Conservation (phyloP, 2,888 invertebrate species). For the Meteorus colon region DNA sequence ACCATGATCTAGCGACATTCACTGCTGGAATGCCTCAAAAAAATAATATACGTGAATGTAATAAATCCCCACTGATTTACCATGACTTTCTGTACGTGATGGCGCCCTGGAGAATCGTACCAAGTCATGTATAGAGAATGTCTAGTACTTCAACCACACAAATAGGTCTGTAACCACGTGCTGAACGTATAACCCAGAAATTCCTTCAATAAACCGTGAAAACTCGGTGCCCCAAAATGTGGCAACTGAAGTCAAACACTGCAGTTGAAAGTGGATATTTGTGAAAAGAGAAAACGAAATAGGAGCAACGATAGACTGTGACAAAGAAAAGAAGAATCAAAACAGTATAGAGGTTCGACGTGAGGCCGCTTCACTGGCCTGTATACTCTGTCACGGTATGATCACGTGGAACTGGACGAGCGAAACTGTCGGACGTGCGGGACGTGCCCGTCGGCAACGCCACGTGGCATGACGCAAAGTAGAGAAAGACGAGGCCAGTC, state of each 20-base stretch:
- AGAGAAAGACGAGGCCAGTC: constrained; percentile 50
- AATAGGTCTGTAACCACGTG: constrained; percentile 23
- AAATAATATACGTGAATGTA: not conserved
- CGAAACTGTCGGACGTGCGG: constrained; percentile 40
- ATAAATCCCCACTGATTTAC: not conserved
- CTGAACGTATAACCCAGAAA: constrained; percentile 56
- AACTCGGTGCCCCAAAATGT: constrained; percentile 47
- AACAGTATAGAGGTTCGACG: constrained; percentile 22
- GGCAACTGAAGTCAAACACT: constrained; percentile 46
- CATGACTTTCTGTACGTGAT: constrained; percentile 11
- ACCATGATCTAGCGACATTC: not conserved
- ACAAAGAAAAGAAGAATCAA: not conserved
- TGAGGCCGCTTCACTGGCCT: constrained; percentile 15
- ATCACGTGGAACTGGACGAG: constrained; percentile 43
- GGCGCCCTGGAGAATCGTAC: not conserved
- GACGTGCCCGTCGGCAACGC: constrained; percentile 62
- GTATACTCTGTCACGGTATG: constrained; percentile 36
- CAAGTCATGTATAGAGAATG: not conserved
- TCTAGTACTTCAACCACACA: constrained; percentile 5
- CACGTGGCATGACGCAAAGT: constrained; percentile 54
- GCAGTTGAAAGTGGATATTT: constrained; percentile 41
- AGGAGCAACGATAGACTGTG: too few species aligned
- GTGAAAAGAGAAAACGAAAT: not conserved
- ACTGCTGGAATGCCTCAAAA: not conserved
- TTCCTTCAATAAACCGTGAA: too few species aligned